Conservation (phyloP, 92 coral and sea anemone genomes). For the Heliopora coerulea region DNA sequence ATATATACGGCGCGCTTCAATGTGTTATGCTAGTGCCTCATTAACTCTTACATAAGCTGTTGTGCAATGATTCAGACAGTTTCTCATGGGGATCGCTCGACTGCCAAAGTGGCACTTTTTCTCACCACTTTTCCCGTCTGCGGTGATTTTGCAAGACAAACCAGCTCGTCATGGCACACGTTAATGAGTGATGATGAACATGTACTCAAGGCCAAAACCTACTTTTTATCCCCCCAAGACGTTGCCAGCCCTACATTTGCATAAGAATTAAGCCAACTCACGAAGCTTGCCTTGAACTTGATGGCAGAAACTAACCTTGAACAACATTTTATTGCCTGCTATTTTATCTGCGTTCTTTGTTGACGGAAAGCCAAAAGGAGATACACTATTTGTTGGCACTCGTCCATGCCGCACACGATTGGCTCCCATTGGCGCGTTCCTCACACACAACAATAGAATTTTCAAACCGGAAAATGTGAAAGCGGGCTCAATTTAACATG, state of each 20-base stretch:
- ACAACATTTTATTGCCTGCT: background rate
- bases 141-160: background rate
- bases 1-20: no score
- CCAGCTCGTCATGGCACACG: background rate
- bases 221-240: background rate
- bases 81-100: no score
- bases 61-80: no score
- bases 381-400: conserved; percentile 67
- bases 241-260: background rate
- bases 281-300: background rate
- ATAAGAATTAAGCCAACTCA: background rate
- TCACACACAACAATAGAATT: conserved; percentile 37
- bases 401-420: conserved; percentile 48
- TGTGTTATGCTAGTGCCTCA: no score
- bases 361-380: conserved; percentile 25
- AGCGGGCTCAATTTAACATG: conserved; percentile 1
- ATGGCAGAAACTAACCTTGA: background rate
- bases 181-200: conserved; percentile 33
- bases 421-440: conserved; percentile 68
- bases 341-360: background rate
- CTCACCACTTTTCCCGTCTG: background rate
- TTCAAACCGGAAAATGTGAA: conserved; percentile 43
- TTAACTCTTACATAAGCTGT: no score
- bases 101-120: no score
- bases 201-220: background rate